Base-by-base conservation (phyloP, 2,797 vertebrate genomes). In the Thalassophryne amazonica region DNA sequence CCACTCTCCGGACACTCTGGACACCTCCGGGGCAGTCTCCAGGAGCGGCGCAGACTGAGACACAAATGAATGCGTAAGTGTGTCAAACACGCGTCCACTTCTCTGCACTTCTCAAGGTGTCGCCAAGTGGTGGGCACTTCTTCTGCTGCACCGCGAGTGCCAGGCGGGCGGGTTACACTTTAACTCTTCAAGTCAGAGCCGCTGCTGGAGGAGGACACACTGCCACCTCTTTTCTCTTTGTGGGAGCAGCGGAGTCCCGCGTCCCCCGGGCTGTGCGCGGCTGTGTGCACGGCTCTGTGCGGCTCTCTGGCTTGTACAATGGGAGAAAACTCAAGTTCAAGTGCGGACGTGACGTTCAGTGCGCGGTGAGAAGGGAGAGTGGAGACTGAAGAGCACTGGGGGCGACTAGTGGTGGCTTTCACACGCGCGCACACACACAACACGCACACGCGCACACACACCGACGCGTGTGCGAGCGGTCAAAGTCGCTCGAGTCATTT, bases 261-360 rank as follows among this genome's bases (percentile, higher is more conserved):
- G 41, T 81, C 72, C 71, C n/a, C 68, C 88, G 90, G 91, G 89
- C 87, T 88, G 91, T 91, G 90, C 89, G 91, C 93, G 92, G 92
- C 92, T 93, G 38, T 65, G 63, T 42, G 77, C n/a, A n/a, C 89
- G 91, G 93, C 92, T 95, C 91, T 94, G 91, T 94, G 94, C 92
- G 93, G 93, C 91, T 93, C 93, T 91, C 93, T 92, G 93, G 92
- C 93, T 97, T 91, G 91, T 94, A 94, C 93, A 93, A 93, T 93
- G 93, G 93, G 92, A 95, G 93, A 94, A 95, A 96, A 96, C 94
- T 95, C 94, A 96, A 98, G 95, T 98, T 98, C 95, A 97, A 97
- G 95, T 96, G 94, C 94, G 95, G 95, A 98, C 96, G 96, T 98
- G 95, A 98, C 95, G 96, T 96, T 96, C 94, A 94, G 94, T 95